A percentile compares a stretch with the other conserved stretches of the same genome.
Conservation (phyloP, 2,113 vertebrate genomes). For the Aegotheles bennettii region DNA sequence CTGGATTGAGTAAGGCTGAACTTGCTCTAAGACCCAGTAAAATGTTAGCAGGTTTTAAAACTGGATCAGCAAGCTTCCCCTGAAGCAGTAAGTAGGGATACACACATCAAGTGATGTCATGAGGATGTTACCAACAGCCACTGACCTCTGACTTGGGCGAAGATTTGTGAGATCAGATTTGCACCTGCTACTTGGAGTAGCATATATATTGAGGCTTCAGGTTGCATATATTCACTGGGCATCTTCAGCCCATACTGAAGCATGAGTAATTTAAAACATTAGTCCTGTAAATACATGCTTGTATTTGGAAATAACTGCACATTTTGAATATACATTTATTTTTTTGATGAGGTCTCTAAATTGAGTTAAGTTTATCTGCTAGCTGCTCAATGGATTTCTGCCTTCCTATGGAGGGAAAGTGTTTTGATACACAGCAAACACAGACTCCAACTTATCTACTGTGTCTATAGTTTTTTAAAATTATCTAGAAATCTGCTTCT, state of each 20-base stretch:
- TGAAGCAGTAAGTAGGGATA: background rate
- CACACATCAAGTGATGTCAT: background rate
- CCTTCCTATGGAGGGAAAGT: background rate
- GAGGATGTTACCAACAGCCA: background rate
- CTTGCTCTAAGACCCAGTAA: background rate
- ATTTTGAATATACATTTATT: background rate
- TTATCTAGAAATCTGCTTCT: constrained; percentile 36
- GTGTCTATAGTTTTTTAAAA: background rate
- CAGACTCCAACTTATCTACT: constrained; percentile 35
- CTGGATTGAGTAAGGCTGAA: background rate
- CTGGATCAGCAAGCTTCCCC: background rate
- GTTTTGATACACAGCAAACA: constrained; percentile 16
- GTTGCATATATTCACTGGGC: background rate
- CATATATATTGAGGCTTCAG: background rate
- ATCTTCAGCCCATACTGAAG: background rate
- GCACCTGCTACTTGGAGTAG: background rate
- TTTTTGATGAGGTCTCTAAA: background rate
- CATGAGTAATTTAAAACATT: background rate
- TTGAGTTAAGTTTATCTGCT: background rate
- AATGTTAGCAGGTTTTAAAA: background rate
- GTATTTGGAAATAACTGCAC: background rate
- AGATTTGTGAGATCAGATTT: background rate
- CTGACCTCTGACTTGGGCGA: background rate
- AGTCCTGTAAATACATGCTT: background rate
- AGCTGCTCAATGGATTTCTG: background rate